phyloP scores from a whole-genome alignment of 1,140 invertebrate genomes.

The Drosophila sp. region DNA sequence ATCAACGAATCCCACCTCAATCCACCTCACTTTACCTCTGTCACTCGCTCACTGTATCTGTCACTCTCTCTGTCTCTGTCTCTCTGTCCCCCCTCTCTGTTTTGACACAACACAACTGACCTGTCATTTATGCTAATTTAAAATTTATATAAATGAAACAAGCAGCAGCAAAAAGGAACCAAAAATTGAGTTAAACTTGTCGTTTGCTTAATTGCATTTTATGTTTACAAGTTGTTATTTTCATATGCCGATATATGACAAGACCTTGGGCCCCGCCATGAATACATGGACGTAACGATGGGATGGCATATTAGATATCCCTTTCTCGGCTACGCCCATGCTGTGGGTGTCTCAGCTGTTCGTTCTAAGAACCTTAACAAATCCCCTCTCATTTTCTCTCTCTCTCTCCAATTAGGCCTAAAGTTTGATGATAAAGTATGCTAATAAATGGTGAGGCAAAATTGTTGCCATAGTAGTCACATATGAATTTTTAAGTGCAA shows the following conservation, averaged over 20 bases:
- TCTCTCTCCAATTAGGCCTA: slow-evolving; percentile 53
- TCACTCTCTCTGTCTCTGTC: background rate
- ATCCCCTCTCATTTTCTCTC: slow-evolving; percentile 51
- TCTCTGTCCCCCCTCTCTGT: too few relatives aligned
- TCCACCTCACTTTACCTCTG: slow-evolving; percentile 25
- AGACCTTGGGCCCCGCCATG: background rate
- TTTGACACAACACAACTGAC: slow-evolving; percentile 5
- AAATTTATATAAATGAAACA: slow-evolving; percentile 48
- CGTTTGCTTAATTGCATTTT: slow-evolving; percentile 74
- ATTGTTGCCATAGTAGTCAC: slow-evolving; percentile 74
- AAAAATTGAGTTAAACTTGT: slow-evolving; percentile 48
- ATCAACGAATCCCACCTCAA: slow-evolving; percentile 23
- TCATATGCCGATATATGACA: slow-evolving; percentile 45
- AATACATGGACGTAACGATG: background rate
- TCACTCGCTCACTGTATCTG: background rate
- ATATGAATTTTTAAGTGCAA: slow-evolving; percentile 82
- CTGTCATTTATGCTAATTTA: slow-evolving; percentile 39
- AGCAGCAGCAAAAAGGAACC: background rate
- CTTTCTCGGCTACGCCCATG: background rate
- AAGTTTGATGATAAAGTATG: slow-evolving; percentile 60
- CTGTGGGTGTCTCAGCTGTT: slow-evolving; percentile 8
- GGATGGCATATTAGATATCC: background rate
- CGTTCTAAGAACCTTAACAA: slow-evolving; percentile 17
- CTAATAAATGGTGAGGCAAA: slow-evolving; percentile 65
- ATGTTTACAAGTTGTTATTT: slow-evolving; percentile 63